phyloP scores from a whole-genome alignment of 2,113 vertebrate species.

The Dipodomys spectabilis region DNA sequence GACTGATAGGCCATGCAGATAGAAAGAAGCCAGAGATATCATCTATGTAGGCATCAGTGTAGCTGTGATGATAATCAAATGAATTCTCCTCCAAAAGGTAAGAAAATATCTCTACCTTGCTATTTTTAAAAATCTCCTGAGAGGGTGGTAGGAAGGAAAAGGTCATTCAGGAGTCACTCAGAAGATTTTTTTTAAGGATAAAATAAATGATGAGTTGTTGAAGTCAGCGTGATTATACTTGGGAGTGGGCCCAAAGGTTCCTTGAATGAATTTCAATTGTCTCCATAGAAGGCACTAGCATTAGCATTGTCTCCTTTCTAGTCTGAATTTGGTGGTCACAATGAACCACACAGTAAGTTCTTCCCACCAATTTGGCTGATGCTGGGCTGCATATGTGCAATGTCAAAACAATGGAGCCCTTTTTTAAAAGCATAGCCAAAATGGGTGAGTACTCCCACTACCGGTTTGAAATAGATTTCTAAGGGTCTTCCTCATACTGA shows the following conservation, averaged over 20 bases:
- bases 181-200: neutral
- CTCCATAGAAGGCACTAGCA: neutral
- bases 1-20: neutral
- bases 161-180: neutral
- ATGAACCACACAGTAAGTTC: neutral
- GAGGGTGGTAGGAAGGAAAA: neutral
- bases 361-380: neutral
- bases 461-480: neutral
- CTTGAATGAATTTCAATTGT: neutral
- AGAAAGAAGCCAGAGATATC: constrained; percentile 10
- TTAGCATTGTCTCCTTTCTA: neutral
- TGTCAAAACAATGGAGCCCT: neutral
- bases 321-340: neutral
- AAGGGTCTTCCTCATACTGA: neutral
- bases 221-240: neutral
- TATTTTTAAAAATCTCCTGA: constrained; percentile 19
- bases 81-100: neutral
- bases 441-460: neutral
- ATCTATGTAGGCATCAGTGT: neutral
- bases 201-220: constrained; percentile 48
- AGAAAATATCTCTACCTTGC: neutral
- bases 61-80: constrained; percentile 34
- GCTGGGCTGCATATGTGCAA: neutral
- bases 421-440: constrained; percentile 26
- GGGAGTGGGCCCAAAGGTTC: neutral